Conservation (phyloP, 1,140 invertebrate species). For the Trichoplusia ni region DNA sequence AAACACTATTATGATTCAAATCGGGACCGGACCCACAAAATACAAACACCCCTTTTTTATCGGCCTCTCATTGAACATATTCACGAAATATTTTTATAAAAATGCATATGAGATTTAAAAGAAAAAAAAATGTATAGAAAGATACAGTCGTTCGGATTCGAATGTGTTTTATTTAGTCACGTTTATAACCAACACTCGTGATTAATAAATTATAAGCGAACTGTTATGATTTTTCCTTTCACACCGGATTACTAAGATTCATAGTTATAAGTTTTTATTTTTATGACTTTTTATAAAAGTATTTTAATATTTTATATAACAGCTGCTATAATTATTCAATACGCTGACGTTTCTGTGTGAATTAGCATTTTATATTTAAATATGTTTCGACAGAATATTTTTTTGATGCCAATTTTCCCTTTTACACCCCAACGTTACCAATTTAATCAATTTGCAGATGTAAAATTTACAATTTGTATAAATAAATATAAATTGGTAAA, state of each 20-base stretch:
- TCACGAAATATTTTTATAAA: slow-evolving; percentile 69
- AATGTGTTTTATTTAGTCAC: slow-evolving; percentile 44
- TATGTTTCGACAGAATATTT: background rate
- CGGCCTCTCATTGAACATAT: slow-evolving; percentile 53
- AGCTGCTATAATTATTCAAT: slow-evolving; percentile 47
- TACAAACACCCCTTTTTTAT: slow-evolving; percentile 69
- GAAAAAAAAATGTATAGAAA: slow-evolving; percentile 28
- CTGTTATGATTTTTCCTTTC: slow-evolving; percentile 46
- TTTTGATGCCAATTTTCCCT: background rate
- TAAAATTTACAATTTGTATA: too few species aligned
- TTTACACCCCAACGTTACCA: background rate
- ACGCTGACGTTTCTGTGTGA: slow-evolving; percentile 12
- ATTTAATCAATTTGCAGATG: background rate
- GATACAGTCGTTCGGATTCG: slow-evolving; percentile 16
- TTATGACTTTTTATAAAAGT: slow-evolving; percentile 36
- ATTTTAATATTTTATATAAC: slow-evolving; percentile 36
- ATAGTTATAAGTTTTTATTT: slow-evolving; percentile 40
- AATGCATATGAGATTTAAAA: slow-evolving; percentile 48
- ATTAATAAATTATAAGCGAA: slow-evolving; percentile 51
- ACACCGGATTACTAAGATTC: slow-evolving; percentile 44
- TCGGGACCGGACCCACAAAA: slow-evolving; percentile 66
- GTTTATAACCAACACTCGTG: slow-evolving; percentile 44
- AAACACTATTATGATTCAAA: slow-evolving; percentile 80
- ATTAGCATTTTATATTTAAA: slow-evolving; percentile 10
- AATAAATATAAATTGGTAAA: background rate